Conservation (phyloP, 2,113 vertebrate species). For the Cathartes aura region DNA sequence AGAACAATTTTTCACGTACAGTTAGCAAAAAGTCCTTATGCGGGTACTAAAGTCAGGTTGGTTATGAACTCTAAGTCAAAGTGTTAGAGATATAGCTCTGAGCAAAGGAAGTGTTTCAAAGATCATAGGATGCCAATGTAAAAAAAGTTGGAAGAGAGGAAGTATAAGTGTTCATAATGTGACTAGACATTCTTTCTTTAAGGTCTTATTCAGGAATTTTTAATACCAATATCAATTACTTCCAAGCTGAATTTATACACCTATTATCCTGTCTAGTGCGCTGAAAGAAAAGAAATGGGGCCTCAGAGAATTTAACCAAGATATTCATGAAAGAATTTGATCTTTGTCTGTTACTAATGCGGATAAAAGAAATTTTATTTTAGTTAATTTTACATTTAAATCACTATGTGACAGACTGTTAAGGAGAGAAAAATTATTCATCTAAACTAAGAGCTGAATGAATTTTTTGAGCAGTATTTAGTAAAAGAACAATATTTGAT, state of each 20-base stretch:
- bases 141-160: slow-evolving; percentile 1
- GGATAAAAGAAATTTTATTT: slow-evolving; percentile 59
- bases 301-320: slow-evolving; percentile 53
- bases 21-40: not conserved
- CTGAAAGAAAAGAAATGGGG: slow-evolving; percentile 49
- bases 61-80: not conserved
- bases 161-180: slow-evolving; percentile 35
- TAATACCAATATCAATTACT: slow-evolving; percentile 64
- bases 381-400: slow-evolving; percentile 70
- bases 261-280: slow-evolving; percentile 41
- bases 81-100: not conserved
- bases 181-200: slow-evolving; percentile 42
- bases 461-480: slow-evolving; percentile 23
- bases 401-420: slow-evolving; percentile 33
- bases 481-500: slow-evolving; percentile 42
- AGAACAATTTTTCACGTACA: not conserved
- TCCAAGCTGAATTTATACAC: slow-evolving; percentile 54
- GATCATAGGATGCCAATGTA: slow-evolving; percentile 20
- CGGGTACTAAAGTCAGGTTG: not conserved
- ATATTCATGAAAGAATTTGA: slow-evolving; percentile 56
- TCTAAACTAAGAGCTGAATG: slow-evolving; percentile 37
- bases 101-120: slow-evolving; percentile 46
- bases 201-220: slow-evolving; percentile 53
- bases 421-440: slow-evolving; percentile 48
- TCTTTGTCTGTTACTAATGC: slow-evolving; percentile 37